Evolutionary conservation across 2,888 invertebrate species (phyloP).

Genomic region (Cataglyphis rosenhaueri): DNA sequence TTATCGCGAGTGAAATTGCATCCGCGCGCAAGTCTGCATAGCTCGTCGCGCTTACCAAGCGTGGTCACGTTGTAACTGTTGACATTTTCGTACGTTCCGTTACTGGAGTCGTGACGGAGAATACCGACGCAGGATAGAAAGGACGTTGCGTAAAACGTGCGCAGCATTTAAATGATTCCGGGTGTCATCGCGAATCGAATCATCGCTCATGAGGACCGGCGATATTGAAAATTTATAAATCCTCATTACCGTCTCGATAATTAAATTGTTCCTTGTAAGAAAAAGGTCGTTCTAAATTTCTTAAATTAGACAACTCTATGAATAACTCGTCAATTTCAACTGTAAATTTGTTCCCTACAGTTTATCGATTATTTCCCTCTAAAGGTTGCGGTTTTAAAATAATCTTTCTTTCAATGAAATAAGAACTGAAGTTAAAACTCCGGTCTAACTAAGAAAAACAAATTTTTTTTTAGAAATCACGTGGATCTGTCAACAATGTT

Average conservation of each 20-base stretch:
- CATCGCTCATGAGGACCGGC: neutral
- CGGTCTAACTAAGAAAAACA: no score
- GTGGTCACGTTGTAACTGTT: constrained; percentile 70
- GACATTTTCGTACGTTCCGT: constrained; percentile 69
- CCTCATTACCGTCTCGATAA: constrained; percentile 3
- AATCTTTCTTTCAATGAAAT: neutral
- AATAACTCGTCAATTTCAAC: neutral
- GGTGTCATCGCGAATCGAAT: constrained; percentile 36
- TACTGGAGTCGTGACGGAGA: constrained; percentile 69
- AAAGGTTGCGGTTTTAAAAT: neutral
- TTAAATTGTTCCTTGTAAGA: neutral
- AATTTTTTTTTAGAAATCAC: no score
- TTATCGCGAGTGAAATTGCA: constrained; percentile 52
- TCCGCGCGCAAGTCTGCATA: constrained; percentile 47
- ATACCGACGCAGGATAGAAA: constrained; percentile 61
- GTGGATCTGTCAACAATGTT: no score
- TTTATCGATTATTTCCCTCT: neutral
- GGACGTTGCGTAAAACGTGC: constrained; percentile 70
- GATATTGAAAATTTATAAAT: constrained; percentile 16
- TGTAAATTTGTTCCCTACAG: neutral
- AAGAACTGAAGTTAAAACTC: neutral
- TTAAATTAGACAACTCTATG: neutral
- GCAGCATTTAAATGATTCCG: constrained; percentile 60
- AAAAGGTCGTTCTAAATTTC: neutral
- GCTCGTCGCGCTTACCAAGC: constrained; percentile 59